phyloP scores from a whole-genome alignment of 1,140 invertebrate genomes.

The Akabosia matsudoensis region DNA sequence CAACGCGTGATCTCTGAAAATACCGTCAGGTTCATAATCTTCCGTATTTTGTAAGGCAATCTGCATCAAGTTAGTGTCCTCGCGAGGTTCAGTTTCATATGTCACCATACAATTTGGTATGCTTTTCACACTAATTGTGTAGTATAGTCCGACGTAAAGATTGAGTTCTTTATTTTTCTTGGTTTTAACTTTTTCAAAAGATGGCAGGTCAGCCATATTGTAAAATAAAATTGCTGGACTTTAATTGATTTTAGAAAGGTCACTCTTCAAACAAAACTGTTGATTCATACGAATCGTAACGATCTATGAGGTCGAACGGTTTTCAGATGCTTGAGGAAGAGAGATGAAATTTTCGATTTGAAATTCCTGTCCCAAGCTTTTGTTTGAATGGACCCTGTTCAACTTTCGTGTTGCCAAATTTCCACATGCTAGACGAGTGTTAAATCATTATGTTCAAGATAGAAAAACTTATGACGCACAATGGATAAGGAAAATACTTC shows the following conservation, averaged over 20 bases:
- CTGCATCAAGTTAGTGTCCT: slow-evolving; percentile 27
- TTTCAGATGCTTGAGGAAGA: too few relatives aligned
- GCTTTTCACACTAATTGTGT: slow-evolving; percentile 26
- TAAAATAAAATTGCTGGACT: too few relatives aligned
- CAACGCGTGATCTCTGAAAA: background rate
- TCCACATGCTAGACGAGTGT: background rate
- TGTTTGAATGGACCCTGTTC: too few relatives aligned
- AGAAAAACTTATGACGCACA: background rate
- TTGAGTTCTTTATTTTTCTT: slow-evolving; percentile 15
- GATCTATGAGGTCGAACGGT: too few relatives aligned
- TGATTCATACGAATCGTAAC: too few relatives aligned
- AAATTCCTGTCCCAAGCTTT: too few relatives aligned
- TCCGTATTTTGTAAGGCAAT: slow-evolving; percentile 22
- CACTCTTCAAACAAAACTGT: too few relatives aligned
- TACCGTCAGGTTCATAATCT: slow-evolving; percentile 24
- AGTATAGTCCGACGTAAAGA: slow-evolving; percentile 25
- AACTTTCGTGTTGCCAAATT: too few relatives aligned
- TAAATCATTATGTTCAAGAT: background rate
- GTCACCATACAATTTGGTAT: slow-evolving; percentile 14
- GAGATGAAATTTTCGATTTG: too few relatives aligned
- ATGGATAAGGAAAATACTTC: background rate
- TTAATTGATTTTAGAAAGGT: background rate
- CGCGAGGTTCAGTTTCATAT: slow-evolving; percentile 19
- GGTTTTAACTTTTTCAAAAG: slow-evolving; percentile 18
- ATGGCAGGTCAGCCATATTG: background rate